Evolutionary conservation across 2,888 invertebrate species (phyloP), one percentile per base, ranked within the genome.

Genomic region (Acrocyrtus sp.): DNA sequence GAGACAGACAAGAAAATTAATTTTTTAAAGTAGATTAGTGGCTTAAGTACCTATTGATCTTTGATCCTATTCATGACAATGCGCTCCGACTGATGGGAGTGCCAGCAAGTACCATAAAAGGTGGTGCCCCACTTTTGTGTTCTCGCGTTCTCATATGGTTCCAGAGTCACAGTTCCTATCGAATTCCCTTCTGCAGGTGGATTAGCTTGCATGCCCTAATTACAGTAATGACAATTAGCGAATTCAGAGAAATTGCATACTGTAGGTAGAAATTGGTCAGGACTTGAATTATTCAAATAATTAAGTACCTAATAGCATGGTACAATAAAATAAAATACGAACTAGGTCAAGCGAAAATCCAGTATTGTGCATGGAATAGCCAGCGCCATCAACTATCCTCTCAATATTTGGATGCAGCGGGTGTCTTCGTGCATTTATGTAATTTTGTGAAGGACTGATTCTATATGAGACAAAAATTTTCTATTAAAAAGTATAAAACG

Each of bases 111-210:
- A 66, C 67, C 58, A 27, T 67, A 67, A 50, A 67, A 67, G 39
- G 57, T 45, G 26, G 50, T 58, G 39, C 67, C 60, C 58, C 67
- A 67, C 27, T 58, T 67, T 50, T 67, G 58, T 41, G 50, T 43
- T 12, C 48, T 34, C 1, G 19, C 57, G 15, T 67, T 57, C n/a
- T 41, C 29, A 17, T 41, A 67, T 12, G 48, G 67, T 26, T 39
- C 50, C 58, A 60, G 21, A 5, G 58, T 67, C 19, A 67, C 67
- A 26, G 57, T 27, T 8, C 66, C 56, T 12, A 58, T 21, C 19
- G 21, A 22, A 41, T 48, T 26, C 19, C 39, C 45, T 8, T 43
- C 54, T 22, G 47, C 53, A 53, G 65, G 47, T 47, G 65, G 29
- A 48, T 65, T 65, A 6, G 56, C 65, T 48, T 65, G 45, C 51